phyloP scores from a whole-genome alignment of 1,140 invertebrate genomes.

The Trichonephila clavata region DNA sequence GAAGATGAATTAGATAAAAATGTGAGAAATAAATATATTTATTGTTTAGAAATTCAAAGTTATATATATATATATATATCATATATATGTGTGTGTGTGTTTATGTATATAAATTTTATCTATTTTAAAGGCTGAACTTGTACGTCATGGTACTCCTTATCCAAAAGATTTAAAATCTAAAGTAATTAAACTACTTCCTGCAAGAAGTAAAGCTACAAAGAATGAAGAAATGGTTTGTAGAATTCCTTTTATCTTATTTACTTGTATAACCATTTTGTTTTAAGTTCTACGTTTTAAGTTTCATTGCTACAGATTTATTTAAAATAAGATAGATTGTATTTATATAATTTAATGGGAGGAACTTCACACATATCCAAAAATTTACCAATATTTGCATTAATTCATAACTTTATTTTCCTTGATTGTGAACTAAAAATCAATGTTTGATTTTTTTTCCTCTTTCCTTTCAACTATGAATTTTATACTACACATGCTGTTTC shows the following conservation, averaged over 20 bases:
- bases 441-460: no score
- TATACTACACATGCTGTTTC: no score
- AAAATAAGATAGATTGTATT: no score
- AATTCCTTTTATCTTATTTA: background rate
- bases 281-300: no score
- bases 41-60: background rate
- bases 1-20: constrained; percentile 67
- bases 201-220: constrained; percentile 83
- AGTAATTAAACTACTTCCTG: constrained; percentile 87
- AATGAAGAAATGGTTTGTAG: constrained; percentile 77
- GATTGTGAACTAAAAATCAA: no score
- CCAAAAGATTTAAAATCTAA: constrained; percentile 96
- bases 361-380: no score
- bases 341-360: no score
- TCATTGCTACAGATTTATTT: no score
- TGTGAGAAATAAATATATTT: constrained; percentile 24
- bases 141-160: constrained; percentile 98
- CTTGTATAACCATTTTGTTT: background rate
- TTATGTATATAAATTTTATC: background rate
- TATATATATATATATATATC: background rate
- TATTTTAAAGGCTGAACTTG: constrained; percentile 87
- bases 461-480: no score
- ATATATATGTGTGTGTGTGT: no score
- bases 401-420: no score
- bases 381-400: no score